phyloP scores from a whole-genome alignment of 2,888 invertebrate genomes.

The Pachydiplax longipennis region DNA sequence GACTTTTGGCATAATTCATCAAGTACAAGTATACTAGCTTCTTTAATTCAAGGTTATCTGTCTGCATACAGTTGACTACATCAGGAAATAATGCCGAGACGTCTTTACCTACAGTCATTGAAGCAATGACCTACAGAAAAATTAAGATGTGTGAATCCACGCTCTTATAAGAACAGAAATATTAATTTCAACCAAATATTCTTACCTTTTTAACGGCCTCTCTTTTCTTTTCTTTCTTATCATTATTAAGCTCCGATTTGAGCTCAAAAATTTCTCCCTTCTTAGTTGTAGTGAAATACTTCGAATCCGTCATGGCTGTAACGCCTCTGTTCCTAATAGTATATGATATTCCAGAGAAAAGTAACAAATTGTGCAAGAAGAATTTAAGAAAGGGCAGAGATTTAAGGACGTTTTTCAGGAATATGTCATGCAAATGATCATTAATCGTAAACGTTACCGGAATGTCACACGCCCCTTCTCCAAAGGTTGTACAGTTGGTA shows the following conservation, averaged over 20 bases:
- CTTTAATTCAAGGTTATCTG: constrained; percentile 97
- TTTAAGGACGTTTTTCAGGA: not conserved
- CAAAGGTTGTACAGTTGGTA: not conserved
- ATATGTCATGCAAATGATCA: not conserved
- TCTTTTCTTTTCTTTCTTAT: constrained; percentile 99
- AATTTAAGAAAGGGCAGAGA: not conserved
- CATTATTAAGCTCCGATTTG: constrained; percentile 98
- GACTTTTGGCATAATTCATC: constrained; percentile 99
- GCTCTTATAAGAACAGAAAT: not conserved
- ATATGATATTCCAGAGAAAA: not conserved
- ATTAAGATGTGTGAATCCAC: constrained; percentile 20
- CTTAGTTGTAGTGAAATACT: constrained; percentile 99
- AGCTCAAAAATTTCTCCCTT: constrained; percentile 99
- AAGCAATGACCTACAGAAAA: constrained; percentile 87
- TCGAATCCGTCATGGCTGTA: constrained; percentile 93
- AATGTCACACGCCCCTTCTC: not conserved
- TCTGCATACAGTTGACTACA: constrained; percentile 99
- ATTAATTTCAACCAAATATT: not conserved
- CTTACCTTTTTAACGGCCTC: constrained; percentile 98
- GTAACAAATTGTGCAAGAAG: not conserved
- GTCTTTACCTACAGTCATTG: constrained; percentile 99
- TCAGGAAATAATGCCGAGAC: constrained; percentile 98
- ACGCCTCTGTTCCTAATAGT: not conserved
- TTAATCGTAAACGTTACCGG: not conserved
- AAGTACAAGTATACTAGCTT: constrained; percentile 97